Evolutionary conservation across 2,888 invertebrate species (phyloP).

Genomic region (Nyleta sp.): DNA sequence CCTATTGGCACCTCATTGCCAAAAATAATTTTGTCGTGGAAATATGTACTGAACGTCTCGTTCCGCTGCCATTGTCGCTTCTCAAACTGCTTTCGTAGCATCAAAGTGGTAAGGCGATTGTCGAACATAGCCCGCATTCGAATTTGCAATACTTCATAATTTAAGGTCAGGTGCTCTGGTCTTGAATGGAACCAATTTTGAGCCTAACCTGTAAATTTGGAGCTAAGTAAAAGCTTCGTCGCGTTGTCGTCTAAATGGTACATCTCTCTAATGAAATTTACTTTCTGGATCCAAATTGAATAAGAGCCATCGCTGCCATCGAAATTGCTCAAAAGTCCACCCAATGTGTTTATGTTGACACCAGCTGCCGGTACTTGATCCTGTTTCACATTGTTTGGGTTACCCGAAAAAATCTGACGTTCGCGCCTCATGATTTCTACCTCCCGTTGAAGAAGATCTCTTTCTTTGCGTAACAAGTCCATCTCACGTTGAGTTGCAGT

Average conservation of each 20-base stretch:
- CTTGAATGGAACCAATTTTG: constrained; percentile 21
- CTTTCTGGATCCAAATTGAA: constrained; percentile 55
- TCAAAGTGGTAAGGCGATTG: constrained; percentile 47
- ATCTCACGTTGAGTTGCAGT: neutral
- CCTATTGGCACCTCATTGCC: neutral
- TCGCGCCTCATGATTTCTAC: neutral
- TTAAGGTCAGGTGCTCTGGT: constrained; percentile 12
- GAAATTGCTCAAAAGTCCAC: constrained; percentile 53
- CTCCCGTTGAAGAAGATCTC: constrained; percentile 8
- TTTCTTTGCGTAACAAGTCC: constrained; percentile 9
- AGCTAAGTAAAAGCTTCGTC: constrained; percentile 53
- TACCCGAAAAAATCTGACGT: neutral
- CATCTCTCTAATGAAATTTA: constrained; percentile 41
- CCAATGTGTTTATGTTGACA: constrained; percentile 16
- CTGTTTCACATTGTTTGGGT: neutral
- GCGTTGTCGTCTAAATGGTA: constrained; percentile 53
- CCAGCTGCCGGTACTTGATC: neutral
- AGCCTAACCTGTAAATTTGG: constrained; percentile 8
- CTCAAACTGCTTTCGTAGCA: constrained; percentile 64
- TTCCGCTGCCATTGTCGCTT: constrained; percentile 48
- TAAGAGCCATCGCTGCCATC: constrained; percentile 46
- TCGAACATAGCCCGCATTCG: constrained; percentile 54
- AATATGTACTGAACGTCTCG: constrained; percentile 63
- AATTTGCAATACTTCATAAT: neutral
- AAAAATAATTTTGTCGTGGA: constrained; percentile 54